Evolutionary conservation across 2,888 invertebrate genomes (phyloP).

Genomic region (Pristionchus maxplancki): DNA sequence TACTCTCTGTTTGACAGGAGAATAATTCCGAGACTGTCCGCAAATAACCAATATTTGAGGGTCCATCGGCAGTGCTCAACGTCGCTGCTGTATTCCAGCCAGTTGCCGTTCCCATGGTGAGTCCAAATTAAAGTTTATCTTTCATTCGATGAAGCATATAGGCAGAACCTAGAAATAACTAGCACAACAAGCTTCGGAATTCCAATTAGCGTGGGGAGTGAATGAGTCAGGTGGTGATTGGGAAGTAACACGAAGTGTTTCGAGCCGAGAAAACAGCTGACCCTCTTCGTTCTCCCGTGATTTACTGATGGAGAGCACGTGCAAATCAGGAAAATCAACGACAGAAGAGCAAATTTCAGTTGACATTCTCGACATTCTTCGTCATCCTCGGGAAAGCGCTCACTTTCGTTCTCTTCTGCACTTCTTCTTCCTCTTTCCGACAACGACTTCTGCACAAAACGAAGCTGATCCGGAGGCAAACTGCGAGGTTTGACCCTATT

Average conservation of each 20-base stretch:
- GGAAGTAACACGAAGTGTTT: background rate
- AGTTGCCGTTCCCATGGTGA: background rate
- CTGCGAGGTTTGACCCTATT: slow-evolving; percentile 12
- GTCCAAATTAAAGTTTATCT: background rate
- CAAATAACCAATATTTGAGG: background rate
- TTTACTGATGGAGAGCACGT: background rate
- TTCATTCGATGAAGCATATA: no score
- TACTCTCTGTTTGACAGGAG: no score
- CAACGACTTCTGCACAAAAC: slow-evolving; percentile 68
- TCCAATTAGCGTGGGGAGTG: slow-evolving; percentile 2
- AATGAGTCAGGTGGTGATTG: background rate
- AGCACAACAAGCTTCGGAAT: background rate
- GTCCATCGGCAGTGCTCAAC: slow-evolving; percentile 42
- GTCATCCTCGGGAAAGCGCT: slow-evolving; percentile 73
- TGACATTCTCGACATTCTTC: slow-evolving; percentile 65
- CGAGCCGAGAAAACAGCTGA: background rate
- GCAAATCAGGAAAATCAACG: background rate
- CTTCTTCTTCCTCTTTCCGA: slow-evolving; percentile 71
- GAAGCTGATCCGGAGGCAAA: slow-evolving; percentile 56
- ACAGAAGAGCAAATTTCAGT: slow-evolving; percentile 47
- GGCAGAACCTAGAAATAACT: no score
- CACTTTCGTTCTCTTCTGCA: slow-evolving; percentile 75
- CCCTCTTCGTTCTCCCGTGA: background rate
- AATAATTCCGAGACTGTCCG: background rate
- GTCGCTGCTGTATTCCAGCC: slow-evolving; percentile 36